A percentile compares a stretch with the other conserved stretches of the same genome.
phyloP scores from a whole-genome alignment of 2,888 invertebrate genomes.

The Drosophila hamatofila region DNA sequence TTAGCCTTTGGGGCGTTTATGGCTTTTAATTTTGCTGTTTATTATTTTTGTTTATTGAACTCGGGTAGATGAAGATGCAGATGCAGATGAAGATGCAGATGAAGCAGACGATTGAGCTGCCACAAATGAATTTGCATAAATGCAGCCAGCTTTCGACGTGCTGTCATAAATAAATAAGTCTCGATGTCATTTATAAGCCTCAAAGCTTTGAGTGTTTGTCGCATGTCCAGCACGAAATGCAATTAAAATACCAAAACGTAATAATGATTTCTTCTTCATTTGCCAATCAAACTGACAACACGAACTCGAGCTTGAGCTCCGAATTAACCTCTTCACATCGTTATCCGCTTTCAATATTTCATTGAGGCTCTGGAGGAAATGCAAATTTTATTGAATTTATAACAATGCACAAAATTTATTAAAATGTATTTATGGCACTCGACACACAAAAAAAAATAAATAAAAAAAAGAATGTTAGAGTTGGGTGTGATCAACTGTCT shows the following conservation, averaged over 20 bases:
- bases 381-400: constrained; percentile 53
- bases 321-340: constrained; percentile 56
- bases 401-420: constrained; percentile 9
- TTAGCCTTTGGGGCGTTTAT: constrained; percentile 16
- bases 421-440: not conserved
- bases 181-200: constrained; percentile 14
- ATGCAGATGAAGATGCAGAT: no score
- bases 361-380: constrained; percentile 18
- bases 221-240: constrained; percentile 41
- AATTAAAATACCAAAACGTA: constrained; percentile 64
- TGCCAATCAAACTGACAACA: constrained; percentile 51
- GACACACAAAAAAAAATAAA: not conserved
- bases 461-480: not conserved
- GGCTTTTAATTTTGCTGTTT: constrained; percentile 21
- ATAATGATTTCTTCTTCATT: constrained; percentile 58
- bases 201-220: constrained; percentile 18
- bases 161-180: constrained; percentile 32
- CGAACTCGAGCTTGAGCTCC: not conserved
- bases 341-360: constrained; percentile 32
- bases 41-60: constrained; percentile 21
- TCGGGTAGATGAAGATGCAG: not conserved
- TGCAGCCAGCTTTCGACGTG: constrained; percentile 15
- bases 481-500: not conserved
- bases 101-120: not conserved
- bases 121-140: constrained; percentile 31